phyloP scores from a whole-genome alignment of 1,140 invertebrate genomes.

The Eueides isabella region DNA sequence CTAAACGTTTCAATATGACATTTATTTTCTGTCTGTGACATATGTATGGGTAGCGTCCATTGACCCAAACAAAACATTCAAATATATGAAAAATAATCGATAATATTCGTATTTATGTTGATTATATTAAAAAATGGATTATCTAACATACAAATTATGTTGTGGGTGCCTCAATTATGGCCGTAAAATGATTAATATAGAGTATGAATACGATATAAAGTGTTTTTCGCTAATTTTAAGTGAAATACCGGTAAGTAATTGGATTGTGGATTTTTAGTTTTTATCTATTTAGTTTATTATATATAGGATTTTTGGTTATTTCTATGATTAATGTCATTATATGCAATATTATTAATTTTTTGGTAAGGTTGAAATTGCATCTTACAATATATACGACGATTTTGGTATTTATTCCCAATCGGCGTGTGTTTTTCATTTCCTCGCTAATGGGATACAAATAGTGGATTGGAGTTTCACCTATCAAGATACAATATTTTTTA shows the following conservation, averaged over 20 bases:
- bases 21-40: constrained; percentile 1
- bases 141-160: constrained; percentile 34
- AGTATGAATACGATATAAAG: constrained; percentile 48
- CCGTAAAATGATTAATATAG: constrained; percentile 50
- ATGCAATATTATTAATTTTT: too few relatives aligned
- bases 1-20: background rate
- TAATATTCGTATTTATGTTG: background rate
- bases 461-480: too few relatives aligned
- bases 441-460: too few relatives aligned
- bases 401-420: too few relatives aligned
- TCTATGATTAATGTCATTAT: constrained; percentile 6
- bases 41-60: background rate
- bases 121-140: background rate
- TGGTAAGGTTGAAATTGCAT: too few relatives aligned
- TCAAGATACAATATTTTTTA: too few relatives aligned
- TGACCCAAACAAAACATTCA: constrained; percentile 10
- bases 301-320: background rate
- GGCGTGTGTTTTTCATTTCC: too few relatives aligned
- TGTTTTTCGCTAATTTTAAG: constrained; percentile 59
- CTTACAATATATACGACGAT: too few relatives aligned
- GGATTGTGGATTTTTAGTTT: background rate
- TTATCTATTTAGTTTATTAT: background rate
- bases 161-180: constrained; percentile 55
- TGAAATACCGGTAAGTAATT: constrained; percentile 49
- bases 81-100: constrained; percentile 1